Base-by-base conservation (phyloP, 2,113 vertebrate genomes). In the Oryzias woworae region DNA sequence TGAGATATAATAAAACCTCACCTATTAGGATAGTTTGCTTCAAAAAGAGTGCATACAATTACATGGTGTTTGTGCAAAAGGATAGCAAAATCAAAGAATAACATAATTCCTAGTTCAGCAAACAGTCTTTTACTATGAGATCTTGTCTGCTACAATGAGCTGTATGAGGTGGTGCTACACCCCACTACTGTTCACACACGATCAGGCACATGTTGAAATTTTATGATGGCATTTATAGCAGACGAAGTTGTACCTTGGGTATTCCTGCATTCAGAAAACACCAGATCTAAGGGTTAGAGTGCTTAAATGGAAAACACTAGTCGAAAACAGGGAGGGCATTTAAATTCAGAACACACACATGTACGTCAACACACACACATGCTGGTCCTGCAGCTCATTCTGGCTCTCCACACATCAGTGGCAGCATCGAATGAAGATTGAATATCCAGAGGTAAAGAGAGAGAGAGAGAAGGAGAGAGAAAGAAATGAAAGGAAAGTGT, bases 391-490 rank as follows among this genome's bases (percentile, higher is more conserved):
- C 55, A 66, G 72, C 81, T 85, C 78, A 85, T 83, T 83, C 80
- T 61, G 58, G 62, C 62, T 77, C 71, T 80, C 69, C 76, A 81
- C 83, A 85, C 83, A 78, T 82, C 75, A 78, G 58, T 82, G 71
- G 71, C 73, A 82, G 57, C 71, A 41, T 63, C 70, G 48, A 78
- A 87, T 85, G 83, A 83, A 85, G 85, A 87, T 80, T 83, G 81
- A 83, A 81, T 82, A 85, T 74, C 73, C 61, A 66, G 54, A 44
- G 51, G 69, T 60, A 56, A 45, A 45, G 46, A 47, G 54, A 53
- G 58, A 67, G 62, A 4, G 64, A 58, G 20, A 28, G 26, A 55
- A 44, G 44, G 46, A 42, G 54, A 53, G 58, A 67, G 62, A 4
- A 57, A 59, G 24, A 48, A 44, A 63, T 48, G 46, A 61, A 65